Base-by-base conservation (phyloP, 2,113 vertebrate species). In the Brachyistius frenatus region DNA sequence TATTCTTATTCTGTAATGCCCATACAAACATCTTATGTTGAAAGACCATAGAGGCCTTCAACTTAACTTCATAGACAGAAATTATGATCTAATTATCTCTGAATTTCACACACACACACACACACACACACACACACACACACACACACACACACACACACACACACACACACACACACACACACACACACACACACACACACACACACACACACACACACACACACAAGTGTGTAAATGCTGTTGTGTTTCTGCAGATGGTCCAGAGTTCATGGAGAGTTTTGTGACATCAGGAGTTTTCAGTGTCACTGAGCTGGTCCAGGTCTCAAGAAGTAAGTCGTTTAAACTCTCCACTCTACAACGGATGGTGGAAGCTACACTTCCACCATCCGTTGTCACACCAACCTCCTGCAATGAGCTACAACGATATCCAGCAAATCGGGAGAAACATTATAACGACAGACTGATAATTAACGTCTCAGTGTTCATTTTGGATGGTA, bases 201-300 rank as follows among this genome's bases (percentile, higher is more conserved):
- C 41, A 44, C 41, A 44, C 41, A 44, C 41, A 44, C 41, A 44
- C 41, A 44, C 41, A 44, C 41, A 44, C 3, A 32, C 35, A 23
- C 33, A 58, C 6, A 30, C 7, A 53, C n/a, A 55, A 23, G 14
- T 60, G 15, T 75, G 13, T 66, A 32, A 78, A 31, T 74, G 57
- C 33, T 75, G 44, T 23, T 76, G 23, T 86, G 47, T 78, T 67
- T 67, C 0, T 23, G 1, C 95, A 99, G 98, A 99, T 88, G 96
- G 96, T 0, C 96, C 97, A 16, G 97, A 99, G 90, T 99, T 99
- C 94, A 97, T 98, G 87, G 97, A 99, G 80, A 97, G 96, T 92
- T 99, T 99, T 2, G 92, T 98, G 90, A 98, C 97, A 33, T 99
- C 98, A 0, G 98, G 98, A 14, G 98, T 99, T 88, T 99, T 99